Evolutionary conservation across 2,888 invertebrate genomes (phyloP).

Genomic region (Drosophila helvetica): DNA sequence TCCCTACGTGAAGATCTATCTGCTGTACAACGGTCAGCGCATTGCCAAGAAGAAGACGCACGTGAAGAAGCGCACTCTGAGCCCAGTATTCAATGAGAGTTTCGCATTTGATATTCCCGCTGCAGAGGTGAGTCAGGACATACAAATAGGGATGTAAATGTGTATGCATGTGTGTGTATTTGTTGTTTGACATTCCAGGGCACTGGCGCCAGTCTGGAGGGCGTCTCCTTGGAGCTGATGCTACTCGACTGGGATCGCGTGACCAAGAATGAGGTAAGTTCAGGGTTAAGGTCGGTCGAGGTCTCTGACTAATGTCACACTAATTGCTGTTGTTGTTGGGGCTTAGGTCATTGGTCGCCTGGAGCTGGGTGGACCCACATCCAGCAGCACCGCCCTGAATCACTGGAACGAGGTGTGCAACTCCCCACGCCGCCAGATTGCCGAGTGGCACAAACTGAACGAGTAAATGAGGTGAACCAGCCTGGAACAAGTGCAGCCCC

Average conservation of each 20-base stretch:
- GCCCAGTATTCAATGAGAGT: constrained; percentile 99
- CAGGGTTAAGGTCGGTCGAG: background rate
- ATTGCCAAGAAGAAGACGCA: constrained; percentile 99
- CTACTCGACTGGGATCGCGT: constrained; percentile 98
- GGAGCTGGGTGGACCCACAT: constrained; percentile 93
- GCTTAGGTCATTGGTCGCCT: constrained; percentile 95
- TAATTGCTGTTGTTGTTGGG: background rate
- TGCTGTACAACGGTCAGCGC: constrained; percentile 98
- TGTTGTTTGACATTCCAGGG: constrained; percentile 69
- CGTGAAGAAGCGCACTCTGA: constrained; percentile 98
- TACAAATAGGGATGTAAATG: background rate
- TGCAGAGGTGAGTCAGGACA: constrained; percentile 84
- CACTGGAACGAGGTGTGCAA: constrained; percentile 99
- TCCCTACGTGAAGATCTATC: constrained; percentile 98
- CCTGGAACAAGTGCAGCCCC: constrained; percentile 7
- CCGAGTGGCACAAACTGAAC: constrained; percentile 99
- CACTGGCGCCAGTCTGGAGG: constrained; percentile 83
- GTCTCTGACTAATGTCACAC: background rate
- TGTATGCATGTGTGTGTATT: background rate
- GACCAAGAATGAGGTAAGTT: constrained; percentile 96
- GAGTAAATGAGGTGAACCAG: constrained; percentile 86
- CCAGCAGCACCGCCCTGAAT: constrained; percentile 92
- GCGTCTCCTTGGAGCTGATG: constrained; percentile 84
- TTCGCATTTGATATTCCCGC: constrained; percentile 98
- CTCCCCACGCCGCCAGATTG: constrained; percentile 98